Percentiles rank a stretch among this genome's conserved stretches.
phyloP scores from a whole-genome alignment of 1,140 invertebrate species.

The Parasteatoda tepidariorum region DNA sequence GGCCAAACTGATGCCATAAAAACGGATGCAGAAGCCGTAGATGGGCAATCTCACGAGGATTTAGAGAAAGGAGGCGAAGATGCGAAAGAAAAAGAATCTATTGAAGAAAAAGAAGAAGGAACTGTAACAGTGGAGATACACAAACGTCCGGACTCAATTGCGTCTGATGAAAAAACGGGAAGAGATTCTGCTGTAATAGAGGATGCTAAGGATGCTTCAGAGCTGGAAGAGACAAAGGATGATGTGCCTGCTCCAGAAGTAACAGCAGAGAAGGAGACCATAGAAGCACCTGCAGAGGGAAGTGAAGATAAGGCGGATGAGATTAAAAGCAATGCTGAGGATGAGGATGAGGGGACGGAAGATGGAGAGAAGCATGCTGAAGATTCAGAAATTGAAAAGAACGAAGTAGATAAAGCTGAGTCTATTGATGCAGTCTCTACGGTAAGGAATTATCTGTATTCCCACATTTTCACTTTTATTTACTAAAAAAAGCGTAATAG shows the following conservation, averaged over 20 bases:
- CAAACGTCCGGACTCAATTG: neutral
- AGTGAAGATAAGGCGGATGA: neutral
- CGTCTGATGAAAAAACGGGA: neutral
- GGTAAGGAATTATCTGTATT: too few relatives aligned
- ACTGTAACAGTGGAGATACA: neutral
- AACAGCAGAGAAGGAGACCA: neutral
- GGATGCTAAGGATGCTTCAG: neutral
- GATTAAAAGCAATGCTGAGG: neutral
- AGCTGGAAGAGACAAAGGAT: neutral
- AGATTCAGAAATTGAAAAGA: constrained; percentile 7
- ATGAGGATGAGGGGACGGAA: neutral
- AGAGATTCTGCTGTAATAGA: neutral
- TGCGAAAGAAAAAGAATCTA: neutral
- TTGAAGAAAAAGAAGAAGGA: neutral
- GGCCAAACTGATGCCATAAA: neutral
- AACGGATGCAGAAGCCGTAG: neutral
- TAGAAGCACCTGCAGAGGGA: neutral
- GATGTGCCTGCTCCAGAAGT: neutral
- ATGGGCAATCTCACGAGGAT: neutral
- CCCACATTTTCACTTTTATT: too few relatives aligned
- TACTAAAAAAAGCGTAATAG: too few relatives aligned
- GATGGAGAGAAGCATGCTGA: neutral
- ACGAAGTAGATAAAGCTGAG: neutral
- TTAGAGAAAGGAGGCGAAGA: neutral
- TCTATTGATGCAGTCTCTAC: neutral